Percentiles rank a stretch among this genome's conserved stretches.
phyloP scores from a whole-genome alignment of 2,888 invertebrate genomes.

The Parnassius orleans region DNA sequence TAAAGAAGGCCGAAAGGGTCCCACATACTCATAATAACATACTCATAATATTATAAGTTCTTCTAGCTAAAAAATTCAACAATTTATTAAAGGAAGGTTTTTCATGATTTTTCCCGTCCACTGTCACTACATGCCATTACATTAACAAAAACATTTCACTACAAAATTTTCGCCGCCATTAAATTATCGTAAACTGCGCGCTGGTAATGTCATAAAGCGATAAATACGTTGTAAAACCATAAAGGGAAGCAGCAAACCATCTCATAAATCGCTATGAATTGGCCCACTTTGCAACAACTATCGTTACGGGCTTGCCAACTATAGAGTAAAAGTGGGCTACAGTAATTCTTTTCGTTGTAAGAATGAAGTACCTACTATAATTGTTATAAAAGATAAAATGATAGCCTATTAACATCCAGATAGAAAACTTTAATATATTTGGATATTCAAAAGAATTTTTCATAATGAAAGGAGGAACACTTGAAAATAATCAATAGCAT shows the following conservation, averaged over 20 bases:
- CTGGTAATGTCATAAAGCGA: conserved; percentile 67
- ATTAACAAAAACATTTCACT: conserved; percentile 18
- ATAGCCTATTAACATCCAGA: too few relatives aligned
- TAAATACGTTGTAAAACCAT: conserved; percentile 79
- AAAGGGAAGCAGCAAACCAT: conserved; percentile 66
- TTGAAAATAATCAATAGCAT: too few relatives aligned
- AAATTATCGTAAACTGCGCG: conserved; percentile 64
- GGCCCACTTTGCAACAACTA: conserved; percentile 65
- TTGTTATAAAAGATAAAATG: too few relatives aligned
- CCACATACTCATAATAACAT: too few relatives aligned
- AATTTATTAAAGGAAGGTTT: not conserved
- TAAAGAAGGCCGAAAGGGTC: too few relatives aligned
- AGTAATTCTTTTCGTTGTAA: conserved; percentile 23
- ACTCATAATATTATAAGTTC: too few relatives aligned
- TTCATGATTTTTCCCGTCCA: not conserved
- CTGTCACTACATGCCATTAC: conserved; percentile 10
- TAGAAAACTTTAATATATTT: too few relatives aligned
- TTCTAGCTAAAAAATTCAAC: not conserved
- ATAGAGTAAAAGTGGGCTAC: conserved; percentile 33
- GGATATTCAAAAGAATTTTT: too few relatives aligned
- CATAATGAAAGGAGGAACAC: too few relatives aligned
- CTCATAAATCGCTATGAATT: conserved; percentile 68
- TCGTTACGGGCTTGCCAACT: conserved; percentile 43
- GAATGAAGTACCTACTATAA: not conserved
- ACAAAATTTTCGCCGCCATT: conserved; percentile 26